A percentile compares a stretch with the other conserved stretches of the same genome.
Conservation (phyloP, 64 coral and sea anemone species). For the Pocillopora damicornis region DNA sequence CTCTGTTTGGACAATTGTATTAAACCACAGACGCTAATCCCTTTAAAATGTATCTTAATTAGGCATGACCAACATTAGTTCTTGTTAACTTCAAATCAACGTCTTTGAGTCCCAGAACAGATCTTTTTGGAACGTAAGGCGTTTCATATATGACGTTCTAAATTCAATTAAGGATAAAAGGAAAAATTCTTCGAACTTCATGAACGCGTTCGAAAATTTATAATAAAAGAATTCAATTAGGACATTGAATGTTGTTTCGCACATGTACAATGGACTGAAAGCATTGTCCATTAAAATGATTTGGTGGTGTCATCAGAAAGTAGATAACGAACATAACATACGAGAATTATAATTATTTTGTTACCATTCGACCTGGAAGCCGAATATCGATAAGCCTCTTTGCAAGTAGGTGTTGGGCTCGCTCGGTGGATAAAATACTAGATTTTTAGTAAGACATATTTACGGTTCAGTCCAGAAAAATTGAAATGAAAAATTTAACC, state of each 20-base stretch:
- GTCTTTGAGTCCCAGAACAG: neutral
- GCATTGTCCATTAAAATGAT: constrained; percentile 9
- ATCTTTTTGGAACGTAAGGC: neutral
- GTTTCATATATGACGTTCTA: neutral
- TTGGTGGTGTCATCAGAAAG: neutral
- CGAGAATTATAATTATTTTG: neutral
- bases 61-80: neutral
- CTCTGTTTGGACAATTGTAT: constrained; percentile 23
- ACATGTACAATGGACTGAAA: constrained; percentile 25
- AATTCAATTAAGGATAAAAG: neutral
- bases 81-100: neutral
- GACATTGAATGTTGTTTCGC: neutral
- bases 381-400: no score
- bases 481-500: no score
- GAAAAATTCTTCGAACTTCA: neutral
- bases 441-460: no score
- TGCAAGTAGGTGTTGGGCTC: no score
- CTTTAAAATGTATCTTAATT: constrained; percentile 28
- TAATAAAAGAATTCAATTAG: constrained; percentile 31
- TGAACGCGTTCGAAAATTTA: neutral
- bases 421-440: no score
- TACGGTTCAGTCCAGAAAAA: no score
- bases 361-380: neutral
- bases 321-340: neutral
- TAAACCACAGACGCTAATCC: neutral